A percentile compares a stretch with the other conserved stretches of the same genome.
phyloP scores from a whole-genome alignment of 2,888 invertebrate genomes.

The Eucera pruinosa region DNA sequence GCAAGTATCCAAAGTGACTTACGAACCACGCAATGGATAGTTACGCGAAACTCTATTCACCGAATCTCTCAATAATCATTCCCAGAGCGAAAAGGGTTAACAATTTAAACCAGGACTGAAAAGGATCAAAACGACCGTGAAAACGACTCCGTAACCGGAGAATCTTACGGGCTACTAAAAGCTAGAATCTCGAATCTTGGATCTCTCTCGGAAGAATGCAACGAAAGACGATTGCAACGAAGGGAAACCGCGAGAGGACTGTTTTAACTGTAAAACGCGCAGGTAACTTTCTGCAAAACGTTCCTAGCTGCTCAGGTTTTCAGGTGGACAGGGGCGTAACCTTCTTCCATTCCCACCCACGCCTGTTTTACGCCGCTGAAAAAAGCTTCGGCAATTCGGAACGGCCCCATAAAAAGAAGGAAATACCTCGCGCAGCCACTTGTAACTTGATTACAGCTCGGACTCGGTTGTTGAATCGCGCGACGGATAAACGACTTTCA shows the following conservation, averaged over 20 bases:
- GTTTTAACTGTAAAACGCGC: conserved; percentile 67
- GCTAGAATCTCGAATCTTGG: too few species aligned
- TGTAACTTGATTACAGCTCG: conserved; percentile 42
- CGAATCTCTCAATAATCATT: too few species aligned
- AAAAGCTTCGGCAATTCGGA: too few species aligned
- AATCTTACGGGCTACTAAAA: conserved; percentile 27
- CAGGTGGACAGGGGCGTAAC: conserved; percentile 52
- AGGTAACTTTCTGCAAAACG: conserved; percentile 57
- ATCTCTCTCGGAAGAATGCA: too few species aligned
- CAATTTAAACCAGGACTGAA: too few species aligned
- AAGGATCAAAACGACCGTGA: too few species aligned
- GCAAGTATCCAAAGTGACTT: too few species aligned
- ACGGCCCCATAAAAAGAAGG: conserved; percentile 20
- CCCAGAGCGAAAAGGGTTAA: too few species aligned
- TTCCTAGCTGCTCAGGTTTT: conserved; percentile 47
- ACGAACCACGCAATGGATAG: too few species aligned
- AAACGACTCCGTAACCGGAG: conserved; percentile 9
- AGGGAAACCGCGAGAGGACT: conserved; percentile 52
- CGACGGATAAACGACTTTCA: conserved; percentile 34
- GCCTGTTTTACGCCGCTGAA: too few species aligned
- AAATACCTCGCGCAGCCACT: too few species aligned
- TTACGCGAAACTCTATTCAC: too few species aligned
- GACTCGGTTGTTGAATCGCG: conserved; percentile 19
- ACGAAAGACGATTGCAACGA: conserved; percentile 52
- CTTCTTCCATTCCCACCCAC: background rate